phyloP scores from a whole-genome alignment of 1,140 invertebrate species.

The Solenopsis fugax region DNA sequence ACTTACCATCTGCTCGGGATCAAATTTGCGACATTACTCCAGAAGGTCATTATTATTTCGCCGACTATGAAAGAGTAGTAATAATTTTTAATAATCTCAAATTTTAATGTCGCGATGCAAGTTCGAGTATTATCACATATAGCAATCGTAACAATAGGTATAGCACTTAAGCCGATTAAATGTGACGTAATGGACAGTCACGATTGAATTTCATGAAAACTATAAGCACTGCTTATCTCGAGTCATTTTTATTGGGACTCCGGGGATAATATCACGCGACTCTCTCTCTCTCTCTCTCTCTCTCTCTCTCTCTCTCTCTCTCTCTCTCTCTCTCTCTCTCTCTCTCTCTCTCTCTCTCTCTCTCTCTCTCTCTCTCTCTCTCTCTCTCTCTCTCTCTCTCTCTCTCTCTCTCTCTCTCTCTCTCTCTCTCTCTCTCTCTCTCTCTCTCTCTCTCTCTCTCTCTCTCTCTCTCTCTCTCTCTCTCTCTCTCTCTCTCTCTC shows the following conservation, averaged over 20 bases:
- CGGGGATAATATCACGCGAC: background rate
- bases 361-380: background rate
- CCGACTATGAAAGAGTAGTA: background rate
- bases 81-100: background rate
- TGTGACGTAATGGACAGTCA: background rate
- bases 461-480: background rate
- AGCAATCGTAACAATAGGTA: background rate
- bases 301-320: background rate
- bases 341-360: background rate
- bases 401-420: background rate
- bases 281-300: background rate
- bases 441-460: background rate
- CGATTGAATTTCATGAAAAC: conserved; percentile 18
- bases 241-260: conserved; percentile 5
- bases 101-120: background rate
- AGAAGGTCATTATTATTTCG: background rate
- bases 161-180: conserved; percentile 11
- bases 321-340: background rate
- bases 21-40: background rate
- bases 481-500: background rate
- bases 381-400: background rate
- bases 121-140: background rate
- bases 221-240: conserved; percentile 21
- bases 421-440: background rate
- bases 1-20: background rate